Conservation (phyloP, 2,888 invertebrate species). For the Exocentrus adspersus region DNA sequence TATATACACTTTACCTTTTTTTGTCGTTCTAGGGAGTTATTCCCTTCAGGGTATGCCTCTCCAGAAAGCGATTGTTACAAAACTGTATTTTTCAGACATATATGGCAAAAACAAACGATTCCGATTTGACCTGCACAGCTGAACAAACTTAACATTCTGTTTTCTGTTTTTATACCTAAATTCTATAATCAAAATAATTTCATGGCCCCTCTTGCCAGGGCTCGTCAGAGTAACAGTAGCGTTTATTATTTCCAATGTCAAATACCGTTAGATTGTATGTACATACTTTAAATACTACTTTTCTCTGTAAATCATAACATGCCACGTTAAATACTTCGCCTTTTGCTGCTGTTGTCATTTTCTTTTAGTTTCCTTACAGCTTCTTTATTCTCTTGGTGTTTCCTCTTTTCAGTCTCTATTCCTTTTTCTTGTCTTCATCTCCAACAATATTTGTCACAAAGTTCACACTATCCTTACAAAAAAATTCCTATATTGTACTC, state of each 20-base stretch:
- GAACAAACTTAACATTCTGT: too few relatives aligned
- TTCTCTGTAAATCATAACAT: constrained; percentile 21
- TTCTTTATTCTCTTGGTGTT: not conserved
- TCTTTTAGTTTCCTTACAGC: not conserved
- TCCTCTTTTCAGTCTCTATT: not conserved
- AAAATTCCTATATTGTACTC: constrained; percentile 24
- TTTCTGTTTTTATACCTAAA: too few relatives aligned
- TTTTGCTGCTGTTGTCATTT: not conserved
- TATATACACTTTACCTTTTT: constrained; percentile 21
- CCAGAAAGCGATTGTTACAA: not conserved
- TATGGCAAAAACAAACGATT: not conserved
- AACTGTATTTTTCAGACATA: not conserved
- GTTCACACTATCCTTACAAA: constrained; percentile 11
- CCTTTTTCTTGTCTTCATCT: not conserved
- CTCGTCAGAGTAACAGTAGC: too few relatives aligned
- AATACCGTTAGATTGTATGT: too few relatives aligned
- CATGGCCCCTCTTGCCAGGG: too few relatives aligned
- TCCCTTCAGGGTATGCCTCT: not conserved
- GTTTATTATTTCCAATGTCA: too few relatives aligned
- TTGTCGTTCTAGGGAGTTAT: constrained; percentile 2
- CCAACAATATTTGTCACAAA: constrained; percentile 6
- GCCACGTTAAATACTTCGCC: constrained; percentile 5
- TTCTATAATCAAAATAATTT: too few relatives aligned
- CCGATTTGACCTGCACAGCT: not conserved
- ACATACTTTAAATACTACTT: constrained; percentile 13